Base-by-base conservation (phyloP, 2,113 vertebrate genomes). In the Vicugna pacos region DNA sequence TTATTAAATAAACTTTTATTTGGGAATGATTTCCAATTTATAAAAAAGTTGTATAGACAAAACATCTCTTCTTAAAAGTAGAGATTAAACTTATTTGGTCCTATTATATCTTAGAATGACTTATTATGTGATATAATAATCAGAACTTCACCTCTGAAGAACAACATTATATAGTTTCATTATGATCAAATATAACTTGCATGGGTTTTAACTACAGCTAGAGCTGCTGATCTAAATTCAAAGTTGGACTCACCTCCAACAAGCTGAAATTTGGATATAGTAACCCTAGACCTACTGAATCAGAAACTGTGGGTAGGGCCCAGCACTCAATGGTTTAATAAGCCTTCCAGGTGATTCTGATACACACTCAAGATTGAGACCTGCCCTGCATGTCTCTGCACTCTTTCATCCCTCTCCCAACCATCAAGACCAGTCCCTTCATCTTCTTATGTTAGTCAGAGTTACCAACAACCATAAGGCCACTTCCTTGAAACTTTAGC, bases 141-240 rank as follows among this genome's bases (percentile, higher is more conserved):
- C 56, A 82, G 17, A 72, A 83, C 10, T 82, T 89, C 17, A 91
- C 56, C 56, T 93, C 56, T 95, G 10, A 95, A 96, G 28, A 96
- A 85, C 2, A 90, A 85, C 2, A 90, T 32, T 69, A 1, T 26
- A 54, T 56, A n/a, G 35, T 46, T 88, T 94, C n/a, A 42, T 69
- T 81, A 50, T 48, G 62, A 91, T 15, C 48, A 96, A 90, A 70
- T 70, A n/a, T 24, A 79, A 91, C 16, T 77, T 70, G 38, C 54
- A 80, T 0, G 58, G 58, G 8, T 90, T 93, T 79, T 76, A 95
- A 54, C 11, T 52, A 22, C 46, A 93, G 75, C 50, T 89, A 72
- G 4, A 95, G 62, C 62, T 89, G 1, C 26, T 82, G 22, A 42
- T 77, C 54, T 93, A 80, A 88, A 84, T 76, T 94, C 65, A 65